phyloP scores from a whole-genome alignment of 92 coral and sea anemone species.

The Zoanthus gigantus region DNA sequence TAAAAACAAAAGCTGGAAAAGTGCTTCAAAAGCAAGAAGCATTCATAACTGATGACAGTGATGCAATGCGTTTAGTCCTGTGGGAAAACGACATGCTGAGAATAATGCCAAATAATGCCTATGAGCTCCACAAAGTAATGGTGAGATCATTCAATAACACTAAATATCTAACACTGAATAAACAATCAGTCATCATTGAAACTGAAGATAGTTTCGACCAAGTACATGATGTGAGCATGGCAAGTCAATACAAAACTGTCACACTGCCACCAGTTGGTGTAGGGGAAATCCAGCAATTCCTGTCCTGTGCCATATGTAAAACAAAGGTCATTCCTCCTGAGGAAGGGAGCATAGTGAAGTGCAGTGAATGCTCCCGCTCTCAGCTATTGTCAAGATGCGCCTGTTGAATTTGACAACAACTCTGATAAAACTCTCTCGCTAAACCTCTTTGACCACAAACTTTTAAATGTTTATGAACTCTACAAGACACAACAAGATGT shows the following conservation, averaged over 20 bases:
- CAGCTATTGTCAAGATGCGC: constrained; percentile 28
- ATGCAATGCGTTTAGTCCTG: constrained; percentile 28
- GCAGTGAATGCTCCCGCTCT: constrained; percentile 24
- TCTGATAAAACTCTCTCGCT: constrained; percentile 31
- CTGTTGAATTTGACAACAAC: constrained; percentile 12
- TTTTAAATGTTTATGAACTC: constrained; percentile 17
- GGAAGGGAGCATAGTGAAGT: constrained; percentile 30
- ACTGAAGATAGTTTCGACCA: constrained; percentile 23
- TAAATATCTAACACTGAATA: constrained; percentile 55
- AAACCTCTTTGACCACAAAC: constrained; percentile 16
- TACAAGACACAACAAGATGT: constrained; percentile 39
- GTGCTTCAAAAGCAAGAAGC: constrained; percentile 47
- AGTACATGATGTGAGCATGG: constrained; percentile 27
- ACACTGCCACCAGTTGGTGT: constrained; percentile 41
- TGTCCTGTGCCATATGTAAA: constrained; percentile 30
- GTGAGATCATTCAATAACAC: constrained; percentile 33
- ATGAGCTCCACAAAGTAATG: constrained; percentile 29
- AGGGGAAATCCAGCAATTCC: constrained; percentile 29
- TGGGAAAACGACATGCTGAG: constrained; percentile 46
- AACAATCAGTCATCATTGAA: constrained; percentile 29
- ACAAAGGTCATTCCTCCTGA: constrained; percentile 36
- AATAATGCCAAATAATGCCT: constrained; percentile 20
- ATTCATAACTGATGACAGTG: constrained; percentile 30
- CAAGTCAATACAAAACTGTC: constrained; percentile 42
- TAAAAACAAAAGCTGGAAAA: constrained; percentile 38